Percentiles rank a stretch among this genome's conserved stretches.
Evolutionary conservation across 1,140 invertebrate genomes (phyloP).

Genomic region (Eumeta japonica): DNA sequence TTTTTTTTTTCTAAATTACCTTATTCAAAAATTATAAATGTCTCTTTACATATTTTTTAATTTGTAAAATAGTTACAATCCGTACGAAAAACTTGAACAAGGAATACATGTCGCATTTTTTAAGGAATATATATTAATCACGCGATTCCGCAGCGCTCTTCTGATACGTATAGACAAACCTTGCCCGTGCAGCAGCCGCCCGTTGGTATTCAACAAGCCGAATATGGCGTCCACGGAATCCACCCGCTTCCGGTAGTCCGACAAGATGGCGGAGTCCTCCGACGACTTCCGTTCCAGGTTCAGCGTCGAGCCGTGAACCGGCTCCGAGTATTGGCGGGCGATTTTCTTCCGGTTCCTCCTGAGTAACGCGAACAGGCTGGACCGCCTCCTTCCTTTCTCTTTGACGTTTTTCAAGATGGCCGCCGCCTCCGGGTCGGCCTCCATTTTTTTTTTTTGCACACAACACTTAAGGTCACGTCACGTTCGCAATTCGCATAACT

Average conservation of each 20-base stretch:
- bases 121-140: too few species aligned
- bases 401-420: slow-evolving; percentile 19
- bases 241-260: slow-evolving; percentile 19
- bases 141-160: too few species aligned
- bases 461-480: too few species aligned
- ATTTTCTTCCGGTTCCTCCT: slow-evolving; percentile 37
- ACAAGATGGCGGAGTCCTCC: slow-evolving; percentile 33
- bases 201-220: slow-evolving; percentile 10
- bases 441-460: slow-evolving; percentile 23
- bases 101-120: too few species aligned
- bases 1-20: too few species aligned
- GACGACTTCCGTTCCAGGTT: slow-evolving; percentile 29
- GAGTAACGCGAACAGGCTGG: slow-evolving; percentile 37
- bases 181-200: too few species aligned
- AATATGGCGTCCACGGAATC: slow-evolving; percentile 10
- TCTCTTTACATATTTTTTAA: too few species aligned
- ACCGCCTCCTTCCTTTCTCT: slow-evolving; percentile 27
- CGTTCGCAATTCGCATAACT: too few species aligned
- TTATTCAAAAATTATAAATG: too few species aligned
- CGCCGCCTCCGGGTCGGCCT: slow-evolving; percentile 17
- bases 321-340: slow-evolving; percentile 28
- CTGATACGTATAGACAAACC: too few species aligned
- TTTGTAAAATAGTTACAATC: too few species aligned
- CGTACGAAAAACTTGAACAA: too few species aligned
- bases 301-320: slow-evolving; percentile 8